phyloP scores from a whole-genome alignment of 2,888 invertebrate genomes.

The Parelbella ahira region DNA sequence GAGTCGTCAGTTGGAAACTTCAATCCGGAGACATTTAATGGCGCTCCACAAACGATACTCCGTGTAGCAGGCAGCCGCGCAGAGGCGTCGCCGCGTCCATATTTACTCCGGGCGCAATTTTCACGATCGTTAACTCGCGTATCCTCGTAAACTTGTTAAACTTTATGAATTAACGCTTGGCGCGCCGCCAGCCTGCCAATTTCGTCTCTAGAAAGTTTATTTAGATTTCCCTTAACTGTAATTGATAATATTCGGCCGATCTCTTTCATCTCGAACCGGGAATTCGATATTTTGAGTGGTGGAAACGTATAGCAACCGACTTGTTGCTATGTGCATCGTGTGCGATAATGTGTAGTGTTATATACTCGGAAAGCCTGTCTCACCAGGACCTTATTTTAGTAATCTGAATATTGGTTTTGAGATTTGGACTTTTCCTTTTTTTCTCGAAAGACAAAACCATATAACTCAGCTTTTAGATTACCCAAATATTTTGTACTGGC shows the following conservation, averaged over 20 bases:
- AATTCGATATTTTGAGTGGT: conserved; percentile 25
- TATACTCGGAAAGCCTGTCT: no score
- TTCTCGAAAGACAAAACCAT: no score
- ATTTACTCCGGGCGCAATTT: conserved; percentile 43
- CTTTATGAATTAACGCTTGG: conserved; percentile 73
- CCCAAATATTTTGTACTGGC: no score
- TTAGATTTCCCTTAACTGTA: conserved; percentile 57
- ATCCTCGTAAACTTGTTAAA: conserved; percentile 56
- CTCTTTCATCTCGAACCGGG: conserved; percentile 51
- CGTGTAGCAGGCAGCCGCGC: no score
- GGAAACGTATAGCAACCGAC: conserved; percentile 11
- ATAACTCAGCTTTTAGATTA: no score
- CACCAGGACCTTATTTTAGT: no score
- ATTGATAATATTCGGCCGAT: conserved; percentile 57
- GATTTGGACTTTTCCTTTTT: no score
- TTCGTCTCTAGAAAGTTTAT: conserved; percentile 48
- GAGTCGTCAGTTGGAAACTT: no score
- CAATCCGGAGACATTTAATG: no score
- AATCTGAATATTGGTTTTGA: no score
- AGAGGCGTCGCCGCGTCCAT: conserved; percentile 34
- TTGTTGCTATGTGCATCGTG: conserved; percentile 20
- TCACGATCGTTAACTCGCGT: conserved; percentile 50
- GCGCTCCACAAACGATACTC: no score
- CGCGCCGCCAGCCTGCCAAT: conserved; percentile 47
- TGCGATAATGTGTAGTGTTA: no score